These are phyloP conservation scores for Oreochromis grahami DNA, from an alignment of 2,797 vertebrate species.

Conservation along the genomic window DNA sequence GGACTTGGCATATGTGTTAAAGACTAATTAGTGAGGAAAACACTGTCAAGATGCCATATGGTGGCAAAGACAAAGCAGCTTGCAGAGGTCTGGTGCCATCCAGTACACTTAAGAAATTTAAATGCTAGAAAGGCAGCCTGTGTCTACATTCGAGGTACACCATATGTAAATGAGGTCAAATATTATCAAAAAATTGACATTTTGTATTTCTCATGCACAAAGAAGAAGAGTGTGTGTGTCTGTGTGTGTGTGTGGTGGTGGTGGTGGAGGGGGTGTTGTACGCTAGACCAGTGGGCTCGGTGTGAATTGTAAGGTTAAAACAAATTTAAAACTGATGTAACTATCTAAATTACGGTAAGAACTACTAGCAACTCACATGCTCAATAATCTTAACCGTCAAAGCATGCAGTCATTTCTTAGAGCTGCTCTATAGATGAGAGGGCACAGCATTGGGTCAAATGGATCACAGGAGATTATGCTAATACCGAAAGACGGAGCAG, in stretches of 20 bases:
- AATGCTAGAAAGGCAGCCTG: constrained; percentile 66
- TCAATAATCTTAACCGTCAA: constrained; percentile 49
- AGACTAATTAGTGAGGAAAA: constrained; percentile 83
- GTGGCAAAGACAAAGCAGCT: constrained; percentile 76
- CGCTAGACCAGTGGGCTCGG: not conserved
- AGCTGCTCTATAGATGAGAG: constrained; percentile 39
- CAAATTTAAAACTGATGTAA: constrained; percentile 29
- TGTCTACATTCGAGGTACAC: constrained; percentile 67
- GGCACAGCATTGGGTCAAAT: constrained; percentile 50
- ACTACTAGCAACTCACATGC: constrained; percentile 40
- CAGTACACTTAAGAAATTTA: constrained; percentile 67
- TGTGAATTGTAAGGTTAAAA: not conserved
- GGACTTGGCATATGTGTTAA: constrained; percentile 80
- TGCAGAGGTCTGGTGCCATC: constrained; percentile 72
- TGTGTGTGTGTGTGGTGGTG: not conserved
- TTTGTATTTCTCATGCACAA: constrained; percentile 30
- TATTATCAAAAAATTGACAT: constrained; percentile 63
- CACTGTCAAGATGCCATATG: constrained; percentile 83
- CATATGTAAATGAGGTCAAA: constrained; percentile 76
- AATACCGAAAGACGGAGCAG: constrained; percentile 54
- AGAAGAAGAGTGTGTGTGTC: not conserved
- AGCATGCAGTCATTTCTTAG: constrained; percentile 41
- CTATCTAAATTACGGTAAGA: constrained; percentile 13
- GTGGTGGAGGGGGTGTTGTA: too few species aligned
- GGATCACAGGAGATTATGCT: constrained; percentile 65